phyloP scores from a whole-genome alignment of 2,888 invertebrate species.

The Aplocera efformata region DNA sequence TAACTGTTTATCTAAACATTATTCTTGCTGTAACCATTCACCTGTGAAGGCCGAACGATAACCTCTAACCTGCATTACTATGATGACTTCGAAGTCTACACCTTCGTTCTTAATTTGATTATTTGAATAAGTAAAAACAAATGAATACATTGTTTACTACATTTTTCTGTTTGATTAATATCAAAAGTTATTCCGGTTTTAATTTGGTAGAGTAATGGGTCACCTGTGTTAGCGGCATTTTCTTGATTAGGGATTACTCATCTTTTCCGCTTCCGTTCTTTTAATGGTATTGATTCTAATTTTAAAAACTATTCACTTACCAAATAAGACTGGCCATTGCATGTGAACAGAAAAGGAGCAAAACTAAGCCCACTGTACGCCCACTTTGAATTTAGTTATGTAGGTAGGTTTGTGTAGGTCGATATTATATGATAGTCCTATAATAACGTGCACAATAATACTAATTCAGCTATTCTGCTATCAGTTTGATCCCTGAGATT shows the following conservation, averaged over 20 bases:
- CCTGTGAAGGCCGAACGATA: slow-evolving; percentile 24
- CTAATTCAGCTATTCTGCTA: no score
- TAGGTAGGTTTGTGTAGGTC: no score
- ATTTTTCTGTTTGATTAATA: no score
- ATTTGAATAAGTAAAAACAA: slow-evolving; percentile 6
- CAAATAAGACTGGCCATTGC: not conserved
- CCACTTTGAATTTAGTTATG: slow-evolving; percentile 9
- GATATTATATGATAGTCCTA: no score
- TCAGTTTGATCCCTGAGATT: no score
- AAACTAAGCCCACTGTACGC: slow-evolving; percentile 11
- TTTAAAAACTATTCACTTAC: not conserved
- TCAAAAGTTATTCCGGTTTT: no score
- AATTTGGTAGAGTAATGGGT: no score
- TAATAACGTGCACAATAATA: no score
- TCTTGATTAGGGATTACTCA: slow-evolving; percentile 14
- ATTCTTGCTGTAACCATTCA: slow-evolving; percentile 11
- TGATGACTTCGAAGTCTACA: slow-evolving; percentile 4
- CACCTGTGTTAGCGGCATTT: slow-evolving; percentile 20
- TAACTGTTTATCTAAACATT: slow-evolving; percentile 32
- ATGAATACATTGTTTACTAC: not conserved
- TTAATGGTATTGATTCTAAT: not conserved
- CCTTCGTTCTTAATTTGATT: slow-evolving; percentile 6
- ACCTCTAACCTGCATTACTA: slow-evolving; percentile 26
- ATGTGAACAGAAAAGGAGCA: no score
- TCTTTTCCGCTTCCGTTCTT: slow-evolving; percentile 27